Conservation (phyloP, 2,888 invertebrate species). For the Diaphora mendica region DNA sequence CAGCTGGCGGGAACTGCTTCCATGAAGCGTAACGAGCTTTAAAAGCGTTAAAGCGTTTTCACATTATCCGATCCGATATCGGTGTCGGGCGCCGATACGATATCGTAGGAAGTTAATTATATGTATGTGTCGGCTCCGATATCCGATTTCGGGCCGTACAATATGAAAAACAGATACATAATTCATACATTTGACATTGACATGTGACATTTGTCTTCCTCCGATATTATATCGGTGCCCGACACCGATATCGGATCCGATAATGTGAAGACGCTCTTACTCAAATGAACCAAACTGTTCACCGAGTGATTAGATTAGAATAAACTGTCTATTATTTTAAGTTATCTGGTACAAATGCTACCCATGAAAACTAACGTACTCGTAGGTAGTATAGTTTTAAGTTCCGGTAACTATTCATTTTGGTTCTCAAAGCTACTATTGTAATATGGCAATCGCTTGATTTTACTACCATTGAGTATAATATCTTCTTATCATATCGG, state of each 20-base stretch:
- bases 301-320: conserved; percentile 46
- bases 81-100: too few species aligned
- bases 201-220: too few species aligned
- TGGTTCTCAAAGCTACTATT: not conserved
- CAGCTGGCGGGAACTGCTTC: conserved; percentile 37
- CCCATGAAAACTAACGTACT: conserved; percentile 6
- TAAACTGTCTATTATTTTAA: conserved; percentile 41
- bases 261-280: too few species aligned
- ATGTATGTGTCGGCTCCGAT: too few species aligned
- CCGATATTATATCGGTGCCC: too few species aligned
- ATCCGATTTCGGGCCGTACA: too few species aligned
- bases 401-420: not conserved
- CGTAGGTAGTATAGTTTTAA: not conserved
- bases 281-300: conserved; percentile 42
- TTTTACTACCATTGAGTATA: not conserved
- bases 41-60: too few species aligned
- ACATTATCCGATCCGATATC: too few species aligned
- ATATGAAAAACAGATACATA: too few species aligned
- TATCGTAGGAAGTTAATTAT: too few species aligned
- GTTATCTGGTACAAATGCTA: conserved; percentile 21
- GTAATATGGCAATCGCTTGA: not conserved
- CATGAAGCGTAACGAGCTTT: conserved; percentile 48
- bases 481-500: not conserved
- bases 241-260: too few species aligned
- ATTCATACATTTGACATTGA: too few species aligned